A percentile compares a stretch with the other conserved stretches of the same genome.
Evolutionary conservation across 2,797 vertebrate species (phyloP).

Genomic region (Nannoperca australis): DNA sequence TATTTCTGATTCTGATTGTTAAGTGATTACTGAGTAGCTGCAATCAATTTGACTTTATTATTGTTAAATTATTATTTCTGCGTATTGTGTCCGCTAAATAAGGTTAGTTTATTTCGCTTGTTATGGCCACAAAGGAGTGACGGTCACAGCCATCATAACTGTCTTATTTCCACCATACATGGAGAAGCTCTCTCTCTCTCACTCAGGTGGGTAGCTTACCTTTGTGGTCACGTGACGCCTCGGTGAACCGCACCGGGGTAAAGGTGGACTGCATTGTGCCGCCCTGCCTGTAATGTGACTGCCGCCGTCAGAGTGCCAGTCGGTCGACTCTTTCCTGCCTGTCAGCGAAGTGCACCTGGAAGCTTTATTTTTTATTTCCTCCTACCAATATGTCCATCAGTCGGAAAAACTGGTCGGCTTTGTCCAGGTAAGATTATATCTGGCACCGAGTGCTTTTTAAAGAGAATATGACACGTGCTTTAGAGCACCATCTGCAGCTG

Average conservation of each 20-base stretch:
- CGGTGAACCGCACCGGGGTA: conserved; percentile 78
- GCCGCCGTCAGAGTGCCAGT: conserved; percentile 34
- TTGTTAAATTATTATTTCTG: not conserved
- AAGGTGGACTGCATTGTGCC: conserved; percentile 85
- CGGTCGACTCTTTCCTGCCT: conserved; percentile 17
- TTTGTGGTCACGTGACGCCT: conserved; percentile 87
- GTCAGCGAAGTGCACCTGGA: conserved; percentile 19
- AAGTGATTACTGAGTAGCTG: not conserved
- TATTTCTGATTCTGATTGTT: no score
- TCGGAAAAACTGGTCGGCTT: conserved; percentile 92
- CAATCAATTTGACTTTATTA: not conserved
- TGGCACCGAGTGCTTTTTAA: not conserved
- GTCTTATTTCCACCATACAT: conserved; percentile 56
- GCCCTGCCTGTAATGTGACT: conserved; percentile 51
- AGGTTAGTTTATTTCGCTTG: not conserved
- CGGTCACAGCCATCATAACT: not conserved
- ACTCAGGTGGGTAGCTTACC: conserved; percentile 67
- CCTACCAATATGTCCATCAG: conserved; percentile 85
- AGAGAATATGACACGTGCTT: conserved; percentile 12
- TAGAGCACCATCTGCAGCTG: not conserved
- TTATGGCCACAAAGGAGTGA: not conserved
- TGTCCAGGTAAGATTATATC: conserved; percentile 90
- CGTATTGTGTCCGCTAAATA: not conserved
- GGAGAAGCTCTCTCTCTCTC: conserved; percentile 25
- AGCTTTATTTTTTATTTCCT: not conserved